These are phyloP conservation scores for Anas acuta DNA, from an alignment of 2,797 vertebrate genomes.

Conservation along the genomic window DNA sequence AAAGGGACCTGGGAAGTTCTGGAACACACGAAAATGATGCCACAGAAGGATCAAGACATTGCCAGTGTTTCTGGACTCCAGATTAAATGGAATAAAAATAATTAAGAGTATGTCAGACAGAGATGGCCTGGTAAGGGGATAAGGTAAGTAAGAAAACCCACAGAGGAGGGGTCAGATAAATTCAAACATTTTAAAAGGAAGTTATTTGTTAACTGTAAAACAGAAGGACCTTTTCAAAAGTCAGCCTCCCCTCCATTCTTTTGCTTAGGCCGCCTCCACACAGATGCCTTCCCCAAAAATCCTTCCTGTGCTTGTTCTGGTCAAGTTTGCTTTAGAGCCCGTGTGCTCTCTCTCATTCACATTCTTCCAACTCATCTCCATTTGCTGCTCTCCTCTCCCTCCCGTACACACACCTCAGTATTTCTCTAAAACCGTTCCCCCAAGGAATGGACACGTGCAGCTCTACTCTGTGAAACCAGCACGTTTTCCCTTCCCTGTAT, in stretches of 20 bases:
- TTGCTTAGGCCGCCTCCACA: not conserved
- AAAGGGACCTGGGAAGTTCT: not conserved
- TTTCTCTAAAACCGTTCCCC: not conserved
- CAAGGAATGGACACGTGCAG: rapidly evolving
- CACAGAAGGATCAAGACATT: not conserved
- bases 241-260: not conserved
- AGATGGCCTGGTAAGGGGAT: not conserved
- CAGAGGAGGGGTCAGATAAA: not conserved
- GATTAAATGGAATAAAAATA: not conserved
- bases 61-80: not conserved
- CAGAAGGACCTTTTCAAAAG: not conserved
- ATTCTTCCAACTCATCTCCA: not conserved
- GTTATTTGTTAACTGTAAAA: not conserved
- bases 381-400: not conserved
- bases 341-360: rapidly evolving
- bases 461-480: not conserved
- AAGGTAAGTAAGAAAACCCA: not conserved
- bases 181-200: not conserved
- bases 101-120: rapidly evolving
- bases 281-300: not conserved
- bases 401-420: rapidly evolving
- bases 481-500: too few relatives aligned
- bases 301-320: not conserved
- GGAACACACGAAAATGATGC: not conserved
- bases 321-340: not conserved